Evolutionary conservation across 2,113 vertebrate genomes (phyloP).

Genomic region (Edolisoma coerulescens): DNA sequence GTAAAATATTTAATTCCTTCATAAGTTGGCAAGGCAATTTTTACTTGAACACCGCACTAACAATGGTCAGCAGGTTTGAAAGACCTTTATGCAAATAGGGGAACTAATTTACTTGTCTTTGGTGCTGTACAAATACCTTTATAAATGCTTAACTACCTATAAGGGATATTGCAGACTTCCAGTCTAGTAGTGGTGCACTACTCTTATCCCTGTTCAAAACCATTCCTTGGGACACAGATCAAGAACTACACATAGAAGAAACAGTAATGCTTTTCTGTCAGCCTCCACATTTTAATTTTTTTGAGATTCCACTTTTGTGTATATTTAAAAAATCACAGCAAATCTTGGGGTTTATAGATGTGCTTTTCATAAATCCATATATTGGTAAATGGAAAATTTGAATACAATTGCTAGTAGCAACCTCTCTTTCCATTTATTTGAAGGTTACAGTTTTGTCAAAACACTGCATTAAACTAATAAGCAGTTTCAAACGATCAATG

Average conservation of each 20-base stretch:
- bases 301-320: neutral
- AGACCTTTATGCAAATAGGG: neutral
- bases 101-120: neutral
- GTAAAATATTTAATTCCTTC: neutral
- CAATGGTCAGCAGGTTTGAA: neutral
- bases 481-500: conserved; percentile 24
- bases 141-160: neutral
- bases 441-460: neutral
- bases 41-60: neutral
- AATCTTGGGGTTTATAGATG: neutral
- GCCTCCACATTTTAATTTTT: neutral
- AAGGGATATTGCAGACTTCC: neutral
- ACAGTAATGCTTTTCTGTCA: neutral
- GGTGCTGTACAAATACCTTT: neutral
- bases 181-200: neutral
- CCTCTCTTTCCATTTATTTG: neutral
- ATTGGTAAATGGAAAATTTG: neutral
- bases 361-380: neutral
- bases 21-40: neutral
- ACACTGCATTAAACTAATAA: conserved; percentile 27
- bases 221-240: neutral
- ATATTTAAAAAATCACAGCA: neutral
- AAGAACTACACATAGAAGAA: neutral
- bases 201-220: neutral
- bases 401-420: neutral